Base-by-base conservation (phyloP, 2,113 vertebrate species). In the Pavo muticus region DNA sequence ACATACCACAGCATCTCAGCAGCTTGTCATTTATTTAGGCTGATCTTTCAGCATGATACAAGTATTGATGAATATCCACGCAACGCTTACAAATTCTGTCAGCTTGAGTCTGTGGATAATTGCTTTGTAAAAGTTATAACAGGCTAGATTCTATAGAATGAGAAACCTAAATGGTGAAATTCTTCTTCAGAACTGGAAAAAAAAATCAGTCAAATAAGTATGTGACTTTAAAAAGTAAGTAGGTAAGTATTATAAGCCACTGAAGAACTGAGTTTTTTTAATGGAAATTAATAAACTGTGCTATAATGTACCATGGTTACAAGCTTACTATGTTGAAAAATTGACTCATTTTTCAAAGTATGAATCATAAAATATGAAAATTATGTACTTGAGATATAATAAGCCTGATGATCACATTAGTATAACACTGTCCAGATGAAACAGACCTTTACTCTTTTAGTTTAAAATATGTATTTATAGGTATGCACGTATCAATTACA, bases 361-460 rank as follows among this genome's bases (percentile, higher is more conserved):
- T 30, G 11, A 86, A 50, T 82, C 9, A 16, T 12, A 30, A 42
- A 39, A 24, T 57, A 35, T 40, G 5, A 86, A 70, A 88, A 67
- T 87, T 83, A 47, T 95, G 85, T 61, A 77, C 71, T 56, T 79
- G 84, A 90, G 56, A 84, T 57, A 73, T 63, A 76, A 48, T 37
- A 86, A 82, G 35, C 2, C 23, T 3, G 61, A 15, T 63, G 7
- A 75, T 71, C 30, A 37, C 47, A 48, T 74, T n/a, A 63, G 16
- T 44, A 14, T 63, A 76, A 42, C 14, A 39, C 35, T 74, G 82
- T 74, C 75, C 87, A 84, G 23, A 21, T 83, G 80, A 94, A 97
- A 64, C 13, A n/a, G 64, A 69, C 24, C 73, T 93, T 93, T 72
- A 4, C 45, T 87, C 64, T 42, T 76, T 61, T 39, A 86, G 44